Base-by-base conservation (phyloP, 2,797 vertebrate species). In the Pelochelys cantorii region DNA sequence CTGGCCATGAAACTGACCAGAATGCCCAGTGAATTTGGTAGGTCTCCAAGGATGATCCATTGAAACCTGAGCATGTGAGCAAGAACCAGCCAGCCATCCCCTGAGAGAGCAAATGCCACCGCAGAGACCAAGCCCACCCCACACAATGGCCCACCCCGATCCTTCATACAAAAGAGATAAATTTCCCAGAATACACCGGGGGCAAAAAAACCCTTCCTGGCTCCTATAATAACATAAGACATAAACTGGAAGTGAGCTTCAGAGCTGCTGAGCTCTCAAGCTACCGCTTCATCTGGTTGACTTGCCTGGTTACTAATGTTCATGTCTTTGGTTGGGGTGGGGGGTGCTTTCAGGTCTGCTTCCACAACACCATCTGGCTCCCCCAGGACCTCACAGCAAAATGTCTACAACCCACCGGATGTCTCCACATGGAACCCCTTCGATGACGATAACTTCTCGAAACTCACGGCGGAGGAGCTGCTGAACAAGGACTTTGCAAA, bases 401-500 rank as follows among this genome's bases (percentile, higher is more conserved):
- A 99, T 3, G 99, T 99, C 84, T 99, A 99, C 96, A 99, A 98
- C 96, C 98, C 99, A 2, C 97, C 98, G 1, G 97, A 97, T 5
- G 95, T 96, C 94, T 98, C 99, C 90, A 98, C 99, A 5, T 99
- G 99, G 99, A 99, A 99, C 96, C 99, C 99, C 0, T 99, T 99
- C 20, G 99, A 99, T 2, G 99, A 99, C 1, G 99, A 99, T 97
- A 99, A 99, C 96, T 99, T 99, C 97, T 99, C 99, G 93, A 99
- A 99, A 97, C 98, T 99, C 37, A 99, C 99, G 5, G 99, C 99
- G 1, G 99, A 99, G 97, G 99, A 99, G 97, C 98, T 99, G 83
- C 98, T 99, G 6, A 99, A 99, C 98, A 99, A 99, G 97, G 99
- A 99, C 97, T 99, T 99, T 97, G 99, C 99, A 57, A 99, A 99